Evolutionary conservation across 2,888 invertebrate genomes (phyloP).

Genomic region (Erannis defoliaria): DNA sequence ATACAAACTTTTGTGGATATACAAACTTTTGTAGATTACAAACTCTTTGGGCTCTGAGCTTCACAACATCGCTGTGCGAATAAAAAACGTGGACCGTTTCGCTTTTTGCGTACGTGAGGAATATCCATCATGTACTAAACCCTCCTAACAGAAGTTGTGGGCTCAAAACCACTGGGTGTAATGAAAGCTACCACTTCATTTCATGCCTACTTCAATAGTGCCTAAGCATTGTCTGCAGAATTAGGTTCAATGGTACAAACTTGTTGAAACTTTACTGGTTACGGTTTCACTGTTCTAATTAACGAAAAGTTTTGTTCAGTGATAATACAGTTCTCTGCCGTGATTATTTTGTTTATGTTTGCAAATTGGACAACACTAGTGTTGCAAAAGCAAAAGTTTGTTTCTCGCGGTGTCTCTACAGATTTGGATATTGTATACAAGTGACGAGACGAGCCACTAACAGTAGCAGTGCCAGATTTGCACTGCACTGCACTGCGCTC

Average conservation of each 20-base stretch:
- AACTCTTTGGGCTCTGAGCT: too few species aligned
- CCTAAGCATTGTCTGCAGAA: conserved; percentile 5
- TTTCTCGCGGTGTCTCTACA: background rate
- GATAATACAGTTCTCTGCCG: background rate
- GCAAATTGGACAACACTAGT: background rate
- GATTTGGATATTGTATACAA: background rate
- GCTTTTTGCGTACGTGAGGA: too few species aligned
- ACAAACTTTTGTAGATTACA: too few species aligned
- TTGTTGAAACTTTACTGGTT: conserved; percentile 13
- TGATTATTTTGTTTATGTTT: background rate
- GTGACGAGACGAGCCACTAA: too few species aligned
- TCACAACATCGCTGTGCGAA: too few species aligned
- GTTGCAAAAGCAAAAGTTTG: background rate
- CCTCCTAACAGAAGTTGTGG: background rate
- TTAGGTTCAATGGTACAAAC: conserved; percentile 1
- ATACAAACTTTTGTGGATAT: too few species aligned
- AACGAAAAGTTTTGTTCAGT: background rate
- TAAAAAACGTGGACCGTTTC: too few species aligned
- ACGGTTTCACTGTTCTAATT: conserved; percentile 13
- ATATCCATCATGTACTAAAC: too few species aligned
- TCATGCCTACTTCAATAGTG: background rate
- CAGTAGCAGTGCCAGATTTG: too few species aligned
- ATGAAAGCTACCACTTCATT: conserved; percentile 5
- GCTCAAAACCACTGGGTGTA: background rate
- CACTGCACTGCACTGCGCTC: too few species aligned